phyloP scores from a whole-genome alignment of 2,113 vertebrate genomes.

The Amblyopsis rosae region DNA sequence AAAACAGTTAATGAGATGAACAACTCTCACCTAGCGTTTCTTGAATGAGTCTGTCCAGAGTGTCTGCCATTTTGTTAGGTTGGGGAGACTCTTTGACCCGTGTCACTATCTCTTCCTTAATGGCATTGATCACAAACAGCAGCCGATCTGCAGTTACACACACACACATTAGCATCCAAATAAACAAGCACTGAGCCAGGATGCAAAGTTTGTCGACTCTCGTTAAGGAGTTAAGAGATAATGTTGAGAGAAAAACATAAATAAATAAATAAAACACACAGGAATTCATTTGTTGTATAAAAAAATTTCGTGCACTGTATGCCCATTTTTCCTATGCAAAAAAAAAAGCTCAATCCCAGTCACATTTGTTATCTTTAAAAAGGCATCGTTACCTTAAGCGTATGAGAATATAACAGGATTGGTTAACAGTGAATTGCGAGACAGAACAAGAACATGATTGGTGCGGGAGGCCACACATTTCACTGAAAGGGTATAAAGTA shows the following conservation, averaged over 20 bases:
- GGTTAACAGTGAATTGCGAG: background rate
- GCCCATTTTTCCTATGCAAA: background rate
- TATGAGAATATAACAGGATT: background rate
- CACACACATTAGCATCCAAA: background rate
- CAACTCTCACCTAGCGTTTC: conserved; percentile 89
- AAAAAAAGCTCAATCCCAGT: background rate
- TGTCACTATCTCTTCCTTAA: conserved; percentile 97
- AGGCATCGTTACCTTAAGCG: no score
- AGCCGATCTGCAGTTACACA: conserved; percentile 85
- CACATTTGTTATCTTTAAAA: no score
- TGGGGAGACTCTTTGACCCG: conserved; percentile 87
- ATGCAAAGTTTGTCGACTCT: background rate
- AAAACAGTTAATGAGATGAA: background rate
- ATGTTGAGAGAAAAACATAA: no score
- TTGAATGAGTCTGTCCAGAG: conserved; percentile 90
- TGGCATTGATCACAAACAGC: conserved; percentile 96
- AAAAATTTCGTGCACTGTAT: background rate
- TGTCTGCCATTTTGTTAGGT: conserved; percentile 89
- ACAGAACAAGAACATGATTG: background rate
- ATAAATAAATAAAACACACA: background rate
- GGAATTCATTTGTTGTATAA: no score
- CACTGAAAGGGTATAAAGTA: background rate
- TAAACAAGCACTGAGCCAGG: background rate
- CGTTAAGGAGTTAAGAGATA: background rate
- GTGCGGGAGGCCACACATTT: background rate